These are phyloP conservation scores for Notodonta ziczac DNA, from an alignment of 2,888 invertebrate genomes.

Conservation along the genomic window DNA sequence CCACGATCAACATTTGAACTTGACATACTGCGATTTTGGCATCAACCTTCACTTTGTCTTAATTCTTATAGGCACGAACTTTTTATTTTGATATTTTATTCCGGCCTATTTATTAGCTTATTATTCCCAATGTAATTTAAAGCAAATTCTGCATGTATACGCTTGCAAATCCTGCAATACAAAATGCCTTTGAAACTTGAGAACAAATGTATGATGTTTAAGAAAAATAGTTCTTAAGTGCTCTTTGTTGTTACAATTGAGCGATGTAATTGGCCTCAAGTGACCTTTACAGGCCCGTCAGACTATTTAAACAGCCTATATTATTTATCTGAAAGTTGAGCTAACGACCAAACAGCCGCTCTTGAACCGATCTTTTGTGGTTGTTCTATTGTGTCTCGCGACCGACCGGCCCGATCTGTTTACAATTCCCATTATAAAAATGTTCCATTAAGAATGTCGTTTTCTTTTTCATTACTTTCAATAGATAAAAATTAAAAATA, in stretches of 20 bases:
- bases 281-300: background rate
- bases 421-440: constrained; percentile 2
- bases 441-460: background rate
- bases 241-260: background rate
- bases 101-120: background rate
- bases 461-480: background rate
- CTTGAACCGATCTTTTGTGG: background rate
- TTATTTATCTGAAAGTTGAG: background rate
- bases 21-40: constrained; percentile 25
- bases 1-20: constrained; percentile 42
- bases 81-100: background rate
- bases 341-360: background rate
- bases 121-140: background rate
- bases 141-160: too few relatives aligned
- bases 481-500: too few relatives aligned
- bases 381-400: background rate
- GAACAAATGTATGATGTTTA: too few relatives aligned
- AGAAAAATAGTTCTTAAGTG: too few relatives aligned
- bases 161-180: too few relatives aligned
- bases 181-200: too few relatives aligned
- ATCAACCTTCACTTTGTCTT: constrained; percentile 34
- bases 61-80: constrained; percentile 16
- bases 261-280: background rate
- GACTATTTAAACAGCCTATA: background rate
- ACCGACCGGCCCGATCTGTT: background rate